Evolutionary conservation across 2,113 vertebrate species (phyloP), one percentile per base, ranked within the genome.

Genomic region (Corvus hawaiiensis): DNA sequence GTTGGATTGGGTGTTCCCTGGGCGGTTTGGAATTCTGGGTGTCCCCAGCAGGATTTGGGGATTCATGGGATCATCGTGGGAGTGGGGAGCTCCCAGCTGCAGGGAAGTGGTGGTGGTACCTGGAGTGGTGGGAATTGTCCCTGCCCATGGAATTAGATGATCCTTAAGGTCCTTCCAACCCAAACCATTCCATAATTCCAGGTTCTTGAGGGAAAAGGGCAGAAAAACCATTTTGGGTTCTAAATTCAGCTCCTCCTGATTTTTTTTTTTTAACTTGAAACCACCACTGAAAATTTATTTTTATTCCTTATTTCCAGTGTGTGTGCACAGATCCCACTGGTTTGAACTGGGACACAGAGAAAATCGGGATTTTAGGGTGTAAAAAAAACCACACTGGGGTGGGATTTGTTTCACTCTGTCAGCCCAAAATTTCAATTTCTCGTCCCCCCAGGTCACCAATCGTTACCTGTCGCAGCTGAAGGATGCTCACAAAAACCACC

Each of bases 401-500:
- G 41, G 8, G 17, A 22, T 71, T 17, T 35, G 30, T 55, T 16
- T 3, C 48, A 8, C 18, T 33, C 28, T 48, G 23, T 9, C 15
- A 6, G 0, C 37, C 9, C n/a, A 9, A 1, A 4, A 5, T 12
- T 43, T 5, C 15, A 20, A 15, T 37, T 41, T 8, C 51, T 28
- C 30, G 1, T 32, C 32, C 49, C 4, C 4, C 6, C 23, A 97
- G 99, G 99, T 99, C 61, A 99, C 99, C 17, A 99, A 98, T 87
- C 99, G 99, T 21, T 99, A 99, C 86, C 96, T 99, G 86, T 99
- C 99, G 3, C 99, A 99, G 97, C 96, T 99, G 86, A 99, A 99
- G 83, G 99, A 99, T 4, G 99, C 98, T 4, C 99, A 99, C 97
- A 98, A 94, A 93, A 95, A 96, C 17, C 99, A 99, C 32, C 99